Conservation (phyloP, 2,888 invertebrate genomes). For the Hetaerina titia region DNA sequence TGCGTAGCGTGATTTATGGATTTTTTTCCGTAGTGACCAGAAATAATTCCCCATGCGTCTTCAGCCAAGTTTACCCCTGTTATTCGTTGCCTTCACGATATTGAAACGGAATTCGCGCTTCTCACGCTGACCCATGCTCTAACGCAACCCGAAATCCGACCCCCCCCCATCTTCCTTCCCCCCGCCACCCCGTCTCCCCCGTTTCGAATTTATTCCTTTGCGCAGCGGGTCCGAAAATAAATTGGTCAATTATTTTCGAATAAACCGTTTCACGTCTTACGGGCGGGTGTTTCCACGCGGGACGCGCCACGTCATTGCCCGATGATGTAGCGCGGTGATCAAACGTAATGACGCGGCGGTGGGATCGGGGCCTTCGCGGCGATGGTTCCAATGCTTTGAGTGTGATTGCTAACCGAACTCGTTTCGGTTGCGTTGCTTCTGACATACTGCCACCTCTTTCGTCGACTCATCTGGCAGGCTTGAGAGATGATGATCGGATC, state of each 20-base stretch:
- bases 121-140: not conserved
- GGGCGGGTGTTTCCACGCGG: not conserved
- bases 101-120: not conserved
- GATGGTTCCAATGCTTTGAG: not conserved
- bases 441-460: not conserved
- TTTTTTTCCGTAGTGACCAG: no score
- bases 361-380: not conserved
- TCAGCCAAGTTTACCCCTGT: no score
- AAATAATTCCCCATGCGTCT: no score
- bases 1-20: no score
- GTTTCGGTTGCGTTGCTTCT: not conserved
- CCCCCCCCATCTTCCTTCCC: no score
- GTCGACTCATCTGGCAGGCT: not conserved
- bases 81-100: not conserved
- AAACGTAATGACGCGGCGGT: not conserved
- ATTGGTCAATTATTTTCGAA: conserved; percentile 5
- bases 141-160: no score
- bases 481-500: not conserved
- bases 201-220: not conserved
- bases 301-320: not conserved
- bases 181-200: not conserved
- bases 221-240: not conserved
- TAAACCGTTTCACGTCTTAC: not conserved
- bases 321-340: not conserved
- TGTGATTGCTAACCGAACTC: conserved; percentile 4